Base-by-base conservation (phyloP, 2,797 vertebrate genomes). In the Cryptoprocta ferox region DNA sequence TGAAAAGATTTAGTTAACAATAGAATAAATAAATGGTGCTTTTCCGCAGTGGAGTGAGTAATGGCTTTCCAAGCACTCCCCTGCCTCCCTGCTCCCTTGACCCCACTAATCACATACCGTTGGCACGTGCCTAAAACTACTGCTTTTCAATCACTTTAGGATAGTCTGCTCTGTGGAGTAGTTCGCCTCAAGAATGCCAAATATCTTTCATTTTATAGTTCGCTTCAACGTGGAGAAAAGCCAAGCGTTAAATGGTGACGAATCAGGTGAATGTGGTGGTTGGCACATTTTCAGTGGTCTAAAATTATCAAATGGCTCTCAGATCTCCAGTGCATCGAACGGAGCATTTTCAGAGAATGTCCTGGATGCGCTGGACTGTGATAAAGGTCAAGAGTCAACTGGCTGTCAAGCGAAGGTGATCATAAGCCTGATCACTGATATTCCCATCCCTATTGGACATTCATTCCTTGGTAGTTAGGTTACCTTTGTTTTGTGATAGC, bases 211-310 rank as follows among this genome's bases (percentile, higher is more conserved):
- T 80, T 53, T 83, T 63, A 19, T 39, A 73, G 61, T 92, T 92
- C 14, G 37, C 91, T 93, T 97, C 56, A 78, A 37, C 32, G 16
- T 53, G 79, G 45, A 63, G 66, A 95, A 91, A 81, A 94, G 80
- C 53, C 45, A 26, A 30, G 37, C 66, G 11, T 76, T 84, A 85
- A 76, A 78, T 61, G 68, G 11, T 45, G 39, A 79, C 0, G 0
- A 53, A 91, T 45, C 30, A 32, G 28, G 73, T 86, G 75, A 66
- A 63, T 59, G 30, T 81, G 14, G 78, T 59, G 70, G 53, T 45
- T 73, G 50, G 66, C 48, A 35, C 19, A 45, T 48, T 88, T 92
- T 87, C 53, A 65, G 59, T 68, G 37, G 4, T 82, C 13, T 45
- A n/a, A 79, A 78, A 92, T 91, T 13, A 71, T 30, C 26, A 42